phyloP scores from a whole-genome alignment of 1,140 invertebrate species.

The Thalassaphorura encarpata region DNA sequence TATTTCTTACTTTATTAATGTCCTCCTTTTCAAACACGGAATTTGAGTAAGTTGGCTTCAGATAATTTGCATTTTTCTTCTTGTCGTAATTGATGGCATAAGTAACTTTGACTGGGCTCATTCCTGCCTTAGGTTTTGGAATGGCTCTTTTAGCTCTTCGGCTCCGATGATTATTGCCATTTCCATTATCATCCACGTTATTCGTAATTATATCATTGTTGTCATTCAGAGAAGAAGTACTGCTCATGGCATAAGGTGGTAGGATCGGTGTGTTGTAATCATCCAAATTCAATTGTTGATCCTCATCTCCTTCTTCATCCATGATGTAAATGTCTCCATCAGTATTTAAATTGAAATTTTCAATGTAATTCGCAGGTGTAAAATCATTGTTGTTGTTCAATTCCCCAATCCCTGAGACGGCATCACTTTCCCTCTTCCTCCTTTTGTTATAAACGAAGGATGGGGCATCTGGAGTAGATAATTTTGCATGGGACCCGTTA shows the following conservation, averaged over 20 bases:
- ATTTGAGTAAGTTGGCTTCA: slow-evolving; percentile 79
- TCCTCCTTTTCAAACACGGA: slow-evolving; percentile 54
- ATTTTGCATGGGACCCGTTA: slow-evolving; percentile 54
- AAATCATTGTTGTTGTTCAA: too few relatives aligned
- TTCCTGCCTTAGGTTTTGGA: slow-evolving; percentile 36
- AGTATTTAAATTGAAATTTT: too few relatives aligned
- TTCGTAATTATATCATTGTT: too few relatives aligned
- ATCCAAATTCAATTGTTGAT: too few relatives aligned
- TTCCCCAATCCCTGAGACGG: neutral
- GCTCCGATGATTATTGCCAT: too few relatives aligned
- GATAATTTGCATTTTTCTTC: slow-evolving; percentile 60
- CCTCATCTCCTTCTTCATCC: neutral
- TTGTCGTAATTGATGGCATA: slow-evolving; percentile 74
- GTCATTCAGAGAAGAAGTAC: too few relatives aligned
- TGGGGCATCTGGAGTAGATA: slow-evolving; percentile 21
- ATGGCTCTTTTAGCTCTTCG: slow-evolving; percentile 19
- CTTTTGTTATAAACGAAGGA: slow-evolving; percentile 17
- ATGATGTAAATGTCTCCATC: too few relatives aligned
- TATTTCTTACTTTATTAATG: slow-evolving; percentile 59
- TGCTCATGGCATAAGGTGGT: too few relatives aligned
- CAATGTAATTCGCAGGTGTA: too few relatives aligned
- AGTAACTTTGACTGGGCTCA: slow-evolving; percentile 62
- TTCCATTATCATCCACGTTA: too few relatives aligned
- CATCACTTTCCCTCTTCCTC: slow-evolving; percentile 8
- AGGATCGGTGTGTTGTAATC: too few relatives aligned